Evolutionary conservation across 2,113 vertebrate genomes (phyloP).

Genomic region (Zapornia atra): DNA sequence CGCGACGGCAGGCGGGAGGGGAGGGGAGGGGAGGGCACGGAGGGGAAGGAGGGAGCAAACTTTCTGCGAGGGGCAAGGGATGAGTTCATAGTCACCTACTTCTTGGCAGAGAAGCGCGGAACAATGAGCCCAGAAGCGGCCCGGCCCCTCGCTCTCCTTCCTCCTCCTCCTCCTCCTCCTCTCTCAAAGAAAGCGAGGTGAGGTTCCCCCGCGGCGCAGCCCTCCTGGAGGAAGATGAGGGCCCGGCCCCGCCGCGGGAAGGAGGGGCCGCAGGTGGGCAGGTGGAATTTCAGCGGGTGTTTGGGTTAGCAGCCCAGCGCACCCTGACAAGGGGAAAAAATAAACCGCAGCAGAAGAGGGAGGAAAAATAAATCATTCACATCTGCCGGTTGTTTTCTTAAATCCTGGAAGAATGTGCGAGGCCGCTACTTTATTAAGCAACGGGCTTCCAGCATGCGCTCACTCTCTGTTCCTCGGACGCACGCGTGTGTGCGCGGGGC

Average conservation of each 20-base stretch:
- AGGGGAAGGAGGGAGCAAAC: conserved; percentile 39
- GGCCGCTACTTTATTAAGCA: not conserved
- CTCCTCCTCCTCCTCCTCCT: not conserved
- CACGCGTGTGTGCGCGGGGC: accelerated
- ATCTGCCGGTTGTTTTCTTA: conserved; percentile 40
- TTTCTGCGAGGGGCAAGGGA: conserved; percentile 66
- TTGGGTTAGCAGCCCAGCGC: conserved; percentile 35
- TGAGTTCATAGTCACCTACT: conserved; percentile 46
- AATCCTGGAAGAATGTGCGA: not conserved
- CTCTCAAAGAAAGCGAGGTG: conserved; percentile 41
- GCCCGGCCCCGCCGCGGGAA: not conserved
- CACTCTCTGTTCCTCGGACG: not conserved
- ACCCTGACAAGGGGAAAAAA: conserved; percentile 31
- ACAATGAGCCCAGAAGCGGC: conserved; percentile 39
- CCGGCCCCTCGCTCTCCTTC: conserved; percentile 12
- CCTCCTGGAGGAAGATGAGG: not conserved
- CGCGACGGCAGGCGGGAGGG: conserved; percentile 40
- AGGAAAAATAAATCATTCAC: conserved; percentile 43
- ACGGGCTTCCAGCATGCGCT: not conserved
- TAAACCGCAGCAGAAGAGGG: conserved; percentile 19
- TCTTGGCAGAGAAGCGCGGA: conserved; percentile 37
- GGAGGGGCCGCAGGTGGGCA: conserved; percentile 41
- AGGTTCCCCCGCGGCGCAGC: not conserved
- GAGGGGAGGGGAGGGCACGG: not conserved
- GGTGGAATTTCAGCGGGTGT: conserved; percentile 36